These are phyloP conservation scores for Distichodus sexfasciatus DNA, from an alignment of 2,797 vertebrate species.

Conservation along the genomic window DNA sequence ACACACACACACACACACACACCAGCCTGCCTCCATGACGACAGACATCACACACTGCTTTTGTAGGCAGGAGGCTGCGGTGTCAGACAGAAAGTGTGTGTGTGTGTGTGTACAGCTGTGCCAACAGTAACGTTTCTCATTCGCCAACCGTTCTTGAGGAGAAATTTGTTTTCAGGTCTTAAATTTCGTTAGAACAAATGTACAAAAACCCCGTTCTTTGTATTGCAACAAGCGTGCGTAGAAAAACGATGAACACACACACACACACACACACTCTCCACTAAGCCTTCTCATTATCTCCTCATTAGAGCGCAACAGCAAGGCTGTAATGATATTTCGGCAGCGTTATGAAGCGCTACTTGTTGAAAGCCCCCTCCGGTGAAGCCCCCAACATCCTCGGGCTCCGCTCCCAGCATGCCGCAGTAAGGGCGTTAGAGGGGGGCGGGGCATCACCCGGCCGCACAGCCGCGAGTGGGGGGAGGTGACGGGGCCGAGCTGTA, in stretches of 20 bases:
- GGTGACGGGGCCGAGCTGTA: background rate
- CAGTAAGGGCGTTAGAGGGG: background rate
- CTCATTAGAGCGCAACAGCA: constrained; percentile 45
- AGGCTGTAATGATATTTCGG: constrained; percentile 49
- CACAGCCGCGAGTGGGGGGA: constrained; percentile 6
- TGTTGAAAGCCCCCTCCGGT: constrained; percentile 34
- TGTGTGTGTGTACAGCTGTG: too few species aligned
- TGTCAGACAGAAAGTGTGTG: constrained; percentile 5
- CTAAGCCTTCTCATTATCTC: constrained; percentile 48
- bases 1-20: constrained; percentile 3
- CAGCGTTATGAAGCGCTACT: constrained; percentile 41
- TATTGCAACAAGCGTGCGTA: background rate
- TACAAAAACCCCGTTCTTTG: background rate
- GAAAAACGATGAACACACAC: constrained; percentile 35
- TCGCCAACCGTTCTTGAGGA: too few species aligned
- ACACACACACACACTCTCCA: constrained; percentile 31
- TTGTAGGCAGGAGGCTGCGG: background rate
- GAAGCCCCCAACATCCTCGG: constrained; percentile 25
- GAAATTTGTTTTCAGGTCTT: background rate
- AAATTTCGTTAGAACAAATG: too few species aligned
- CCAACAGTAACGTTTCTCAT: too few species aligned
- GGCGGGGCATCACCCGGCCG: constrained; percentile 6
- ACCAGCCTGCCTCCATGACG: constrained; percentile 20
- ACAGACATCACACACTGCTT: constrained; percentile 7
- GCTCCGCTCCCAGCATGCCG: constrained; percentile 27